phyloP scores from a whole-genome alignment of 1,140 invertebrate genomes.

The Camponotus floridanus region DNA sequence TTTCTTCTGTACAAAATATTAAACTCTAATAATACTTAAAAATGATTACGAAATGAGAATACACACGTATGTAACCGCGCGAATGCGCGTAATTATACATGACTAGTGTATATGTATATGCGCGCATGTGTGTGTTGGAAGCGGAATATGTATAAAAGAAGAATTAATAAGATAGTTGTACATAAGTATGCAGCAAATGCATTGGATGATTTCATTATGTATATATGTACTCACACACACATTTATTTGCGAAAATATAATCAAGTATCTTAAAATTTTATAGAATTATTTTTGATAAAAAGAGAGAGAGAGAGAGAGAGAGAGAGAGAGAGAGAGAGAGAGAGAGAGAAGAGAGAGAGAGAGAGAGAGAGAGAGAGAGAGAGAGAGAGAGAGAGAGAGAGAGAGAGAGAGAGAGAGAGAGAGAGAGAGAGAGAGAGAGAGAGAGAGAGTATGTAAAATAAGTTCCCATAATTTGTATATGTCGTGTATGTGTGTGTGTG shows the following conservation, averaged over 20 bases:
- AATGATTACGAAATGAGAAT: constrained; percentile 18
- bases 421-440: too few relatives aligned
- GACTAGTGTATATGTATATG: background rate
- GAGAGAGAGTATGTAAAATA: background rate
- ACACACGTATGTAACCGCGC: background rate
- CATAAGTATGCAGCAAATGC: background rate
- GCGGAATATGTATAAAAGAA: too few relatives aligned
- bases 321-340: too few relatives aligned
- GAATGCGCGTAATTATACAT: background rate
- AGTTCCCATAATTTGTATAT: background rate
- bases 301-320: too few relatives aligned
- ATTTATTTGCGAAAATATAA: constrained; percentile 11
- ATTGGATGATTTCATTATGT: background rate
- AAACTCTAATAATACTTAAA: constrained; percentile 8
- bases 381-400: too few relatives aligned
- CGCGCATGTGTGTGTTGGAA: background rate
- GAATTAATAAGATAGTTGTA: too few relatives aligned
- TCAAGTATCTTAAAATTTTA: background rate
- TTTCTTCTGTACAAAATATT: constrained; percentile 9
- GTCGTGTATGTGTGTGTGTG: too few relatives aligned
- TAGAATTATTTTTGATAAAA: background rate
- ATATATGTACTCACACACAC: background rate
- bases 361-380: too few relatives aligned
- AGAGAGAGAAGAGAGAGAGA: too few relatives aligned
- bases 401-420: too few relatives aligned